phyloP scores from a whole-genome alignment of 2,888 invertebrate genomes.

The Panopea generosa region DNA sequence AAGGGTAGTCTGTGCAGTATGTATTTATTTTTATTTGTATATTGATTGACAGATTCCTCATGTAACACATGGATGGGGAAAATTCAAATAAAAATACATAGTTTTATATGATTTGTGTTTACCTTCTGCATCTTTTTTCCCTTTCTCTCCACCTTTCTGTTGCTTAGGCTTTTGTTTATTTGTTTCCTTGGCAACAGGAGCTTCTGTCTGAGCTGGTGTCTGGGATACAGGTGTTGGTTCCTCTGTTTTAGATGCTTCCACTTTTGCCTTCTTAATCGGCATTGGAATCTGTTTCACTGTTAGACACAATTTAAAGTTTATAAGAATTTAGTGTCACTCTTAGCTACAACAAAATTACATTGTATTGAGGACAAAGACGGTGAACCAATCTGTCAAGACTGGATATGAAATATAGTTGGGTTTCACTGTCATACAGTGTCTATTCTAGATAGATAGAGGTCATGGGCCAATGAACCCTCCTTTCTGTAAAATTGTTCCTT shows the following conservation, averaged over 20 bases:
- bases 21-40: no score
- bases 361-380: background rate
- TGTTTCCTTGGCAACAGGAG: constrained; percentile 25
- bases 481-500: no score
- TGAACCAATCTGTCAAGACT: background rate
- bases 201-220: constrained; percentile 1
- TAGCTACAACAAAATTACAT: background rate
- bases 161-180: constrained; percentile 23
- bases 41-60: no score
- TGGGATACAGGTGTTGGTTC: background rate
- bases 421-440: no score
- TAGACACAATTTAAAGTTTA: no score
- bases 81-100: background rate
- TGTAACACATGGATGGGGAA: no score
- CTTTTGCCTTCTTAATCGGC: constrained; percentile 59
- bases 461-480: no score
- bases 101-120: constrained; percentile 23
- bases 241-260: constrained; percentile 12
- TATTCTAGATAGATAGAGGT: no score
- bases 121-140: constrained; percentile 33
- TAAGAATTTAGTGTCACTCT: no score
- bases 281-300: constrained; percentile 74
- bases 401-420: no score
- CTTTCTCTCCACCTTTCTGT: constrained; percentile 38
- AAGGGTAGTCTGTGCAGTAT: no score